A percentile compares a stretch with the other conserved stretches of the same genome.
Conservation (phyloP, 2,888 invertebrate genomes). For the Oxycera nigricornis region DNA sequence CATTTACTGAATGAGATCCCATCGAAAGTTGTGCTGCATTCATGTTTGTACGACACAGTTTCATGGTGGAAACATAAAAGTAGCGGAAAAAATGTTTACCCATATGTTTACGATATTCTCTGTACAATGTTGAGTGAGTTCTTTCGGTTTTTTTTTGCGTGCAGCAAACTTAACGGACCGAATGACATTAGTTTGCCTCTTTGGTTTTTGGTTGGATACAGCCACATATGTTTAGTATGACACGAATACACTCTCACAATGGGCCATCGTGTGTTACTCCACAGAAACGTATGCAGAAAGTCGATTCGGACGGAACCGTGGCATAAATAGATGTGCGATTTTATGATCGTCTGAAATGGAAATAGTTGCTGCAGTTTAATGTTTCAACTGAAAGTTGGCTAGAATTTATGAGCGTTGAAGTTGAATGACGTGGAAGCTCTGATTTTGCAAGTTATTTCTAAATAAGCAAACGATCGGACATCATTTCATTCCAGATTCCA, state of each 20-base stretch:
- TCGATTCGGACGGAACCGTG: neutral
- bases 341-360: constrained; percentile 18
- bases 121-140: neutral
- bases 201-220: neutral
- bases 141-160: no score
- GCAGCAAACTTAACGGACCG: neutral
- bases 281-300: neutral
- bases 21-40: neutral
- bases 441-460: neutral
- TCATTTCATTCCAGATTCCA: no score
- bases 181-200: neutral
- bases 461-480: no score
- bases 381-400: neutral
- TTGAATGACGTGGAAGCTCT: neutral
- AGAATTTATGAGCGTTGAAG: neutral
- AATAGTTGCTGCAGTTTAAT: constrained; percentile 8
- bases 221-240: neutral
- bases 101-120: neutral
- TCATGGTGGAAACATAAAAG: neutral
- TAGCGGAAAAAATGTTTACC: neutral
- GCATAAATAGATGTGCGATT: neutral
- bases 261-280: neutral
- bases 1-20: neutral
- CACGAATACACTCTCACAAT: neutral
- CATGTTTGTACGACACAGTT: neutral